These are phyloP conservation scores for Helicoverpa armigera DNA, from an alignment of 1,140 invertebrate genomes.

Conservation along the genomic window DNA sequence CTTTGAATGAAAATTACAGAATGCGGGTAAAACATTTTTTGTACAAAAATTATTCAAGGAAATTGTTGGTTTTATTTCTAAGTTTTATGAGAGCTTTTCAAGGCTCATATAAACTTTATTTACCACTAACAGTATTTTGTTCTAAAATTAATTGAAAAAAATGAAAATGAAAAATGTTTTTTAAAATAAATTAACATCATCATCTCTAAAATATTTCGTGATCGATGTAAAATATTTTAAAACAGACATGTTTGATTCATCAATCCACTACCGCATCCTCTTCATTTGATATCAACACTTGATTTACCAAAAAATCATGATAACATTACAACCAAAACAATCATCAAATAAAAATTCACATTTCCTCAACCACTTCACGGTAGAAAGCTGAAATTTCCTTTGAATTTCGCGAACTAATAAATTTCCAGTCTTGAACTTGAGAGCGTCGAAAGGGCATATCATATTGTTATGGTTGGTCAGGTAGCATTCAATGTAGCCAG, in stretches of 20 bases:
- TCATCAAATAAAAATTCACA: background rate
- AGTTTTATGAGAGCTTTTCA: background rate
- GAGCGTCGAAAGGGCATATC: constrained; percentile 46
- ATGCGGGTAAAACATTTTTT: background rate
- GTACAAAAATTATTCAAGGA: background rate
- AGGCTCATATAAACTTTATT: no score
- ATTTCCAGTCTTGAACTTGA: background rate
- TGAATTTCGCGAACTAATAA: background rate
- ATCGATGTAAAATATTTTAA: background rate
- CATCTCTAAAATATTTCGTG: background rate
- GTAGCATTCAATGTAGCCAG: constrained; percentile 58
- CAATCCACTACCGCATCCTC: no score
- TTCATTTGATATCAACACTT: no score
- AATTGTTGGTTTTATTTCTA: background rate
- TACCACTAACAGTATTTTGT: no score
- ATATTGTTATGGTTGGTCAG: constrained; percentile 65
- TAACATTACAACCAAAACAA: background rate
- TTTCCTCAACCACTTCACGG: background rate
- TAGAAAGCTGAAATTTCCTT: background rate
- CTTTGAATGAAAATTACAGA: constrained; percentile 20
- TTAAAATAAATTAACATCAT: no score
- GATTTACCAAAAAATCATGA: background rate
- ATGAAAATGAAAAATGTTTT: no score
- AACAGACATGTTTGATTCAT: no score
- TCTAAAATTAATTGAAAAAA: no score